Evolutionary conservation across 2,797 vertebrate species (phyloP).

Genomic region (Nannoperca australis): DNA sequence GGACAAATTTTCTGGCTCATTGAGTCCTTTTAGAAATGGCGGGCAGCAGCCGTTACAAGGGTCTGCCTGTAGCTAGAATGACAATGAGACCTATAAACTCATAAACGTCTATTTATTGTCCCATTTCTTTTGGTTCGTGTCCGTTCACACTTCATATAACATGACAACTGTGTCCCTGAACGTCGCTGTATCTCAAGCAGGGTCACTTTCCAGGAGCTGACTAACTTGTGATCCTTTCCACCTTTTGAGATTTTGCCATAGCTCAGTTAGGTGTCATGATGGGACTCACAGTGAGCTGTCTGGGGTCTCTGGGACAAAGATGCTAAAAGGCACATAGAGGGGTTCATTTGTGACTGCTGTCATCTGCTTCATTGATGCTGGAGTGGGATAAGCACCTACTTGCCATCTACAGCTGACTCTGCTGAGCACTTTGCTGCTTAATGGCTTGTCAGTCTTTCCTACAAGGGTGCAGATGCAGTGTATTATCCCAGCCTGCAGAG

Average conservation of each 20-base stretch:
- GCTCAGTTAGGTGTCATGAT: background rate
- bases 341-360: slow-evolving; percentile 18
- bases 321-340: background rate
- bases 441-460: background rate
- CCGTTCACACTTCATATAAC: slow-evolving; percentile 22
- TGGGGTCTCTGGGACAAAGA: slow-evolving; percentile 11
- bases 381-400: background rate
- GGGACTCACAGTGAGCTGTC: background rate
- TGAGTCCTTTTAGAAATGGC: slow-evolving; percentile 58
- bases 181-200: background rate
- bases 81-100: slow-evolving; percentile 51
- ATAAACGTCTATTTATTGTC: slow-evolving; percentile 50
- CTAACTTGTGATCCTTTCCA: background rate
- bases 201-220: background rate
- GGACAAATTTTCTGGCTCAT: slow-evolving; percentile 68
- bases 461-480: background rate
- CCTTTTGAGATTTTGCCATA: background rate
- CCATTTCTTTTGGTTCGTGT: slow-evolving; percentile 18
- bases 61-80: slow-evolving; percentile 38
- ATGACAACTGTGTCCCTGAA: background rate
- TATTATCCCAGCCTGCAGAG: background rate
- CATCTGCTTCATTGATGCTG: background rate
- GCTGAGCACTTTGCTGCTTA: slow-evolving; percentile 1
- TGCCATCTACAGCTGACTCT: background rate
- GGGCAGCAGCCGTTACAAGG: slow-evolving; percentile 41